These are phyloP conservation scores for Amorpha juglandis DNA, from an alignment of 2,888 invertebrate genomes.

Conservation along the genomic window DNA sequence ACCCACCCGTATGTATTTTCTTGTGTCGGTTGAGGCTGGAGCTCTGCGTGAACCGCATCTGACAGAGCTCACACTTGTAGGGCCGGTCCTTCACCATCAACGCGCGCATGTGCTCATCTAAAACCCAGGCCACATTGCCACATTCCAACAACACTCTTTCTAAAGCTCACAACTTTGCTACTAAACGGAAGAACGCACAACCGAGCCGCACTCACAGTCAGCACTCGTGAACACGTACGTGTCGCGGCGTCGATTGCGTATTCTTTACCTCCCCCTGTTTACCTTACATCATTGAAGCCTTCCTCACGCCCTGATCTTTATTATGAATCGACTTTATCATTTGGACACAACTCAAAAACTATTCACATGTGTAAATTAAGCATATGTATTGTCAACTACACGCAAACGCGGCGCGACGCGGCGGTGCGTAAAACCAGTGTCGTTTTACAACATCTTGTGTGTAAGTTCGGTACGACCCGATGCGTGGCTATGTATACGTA, in stretches of 20 bases:
- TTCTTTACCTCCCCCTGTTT: conserved; percentile 81
- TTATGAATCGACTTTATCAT: conserved; percentile 51
- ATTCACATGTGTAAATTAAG: conserved; percentile 71
- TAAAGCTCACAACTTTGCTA: conserved; percentile 37
- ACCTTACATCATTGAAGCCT: conserved; percentile 71
- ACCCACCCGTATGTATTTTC: conserved; percentile 87
- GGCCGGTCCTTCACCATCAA: conserved; percentile 84
- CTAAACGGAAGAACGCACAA: conserved; percentile 60
- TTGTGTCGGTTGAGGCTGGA: conserved; percentile 89
- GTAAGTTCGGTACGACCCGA: conserved; percentile 2
- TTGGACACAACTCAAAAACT: conserved; percentile 82
- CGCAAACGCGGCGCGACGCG: background rate
- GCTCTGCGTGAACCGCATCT: conserved; percentile 89
- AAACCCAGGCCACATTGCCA: conserved; percentile 65
- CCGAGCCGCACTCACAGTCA: conserved; percentile 41
- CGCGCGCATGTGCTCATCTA: conserved; percentile 84
- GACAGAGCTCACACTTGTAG: conserved; percentile 87
- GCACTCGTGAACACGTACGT: conserved; percentile 53
- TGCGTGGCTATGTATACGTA: conserved; percentile 21
- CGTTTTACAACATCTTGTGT: conserved; percentile 9
- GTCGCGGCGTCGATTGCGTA: conserved; percentile 56
- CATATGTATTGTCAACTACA: conserved; percentile 37
- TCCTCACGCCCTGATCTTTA: conserved; percentile 79
- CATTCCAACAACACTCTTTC: conserved; percentile 64
- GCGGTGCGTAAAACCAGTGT: background rate